Base-by-base conservation (phyloP, 2,797 vertebrate genomes). In the Rhinichthys osculus region DNA sequence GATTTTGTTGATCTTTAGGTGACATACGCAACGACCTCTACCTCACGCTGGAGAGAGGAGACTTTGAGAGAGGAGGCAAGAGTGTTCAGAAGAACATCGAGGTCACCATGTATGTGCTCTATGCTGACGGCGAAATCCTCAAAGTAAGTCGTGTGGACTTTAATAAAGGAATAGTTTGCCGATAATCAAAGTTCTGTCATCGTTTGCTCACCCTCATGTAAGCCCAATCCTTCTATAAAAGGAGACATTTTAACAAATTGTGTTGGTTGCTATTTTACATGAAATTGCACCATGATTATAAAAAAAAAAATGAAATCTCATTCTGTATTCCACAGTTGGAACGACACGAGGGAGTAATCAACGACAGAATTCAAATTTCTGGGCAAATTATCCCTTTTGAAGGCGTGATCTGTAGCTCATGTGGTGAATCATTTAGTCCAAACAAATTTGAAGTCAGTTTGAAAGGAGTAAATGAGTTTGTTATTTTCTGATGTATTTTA, bases 81-180 rank as follows among this genome's bases (percentile, higher is more conserved):
- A 99, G 98, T 1, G 98, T 99, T 81, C 98, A 99, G 94, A 99
- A 99, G 94, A 99, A 99, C 93, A 99, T 99, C 0, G 98, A 99
- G 92, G 96, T 99, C 91, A 99, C 97, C 16, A 96, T 99, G 92
- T 99, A 98, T 11, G 98, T 99, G 69, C 96, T 99, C 74, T 99
- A 99, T 0, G 98, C 98, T 0, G 98, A 99, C 5, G 98, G 98
- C 85, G 98, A 99, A 88, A 97, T 98, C 84, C 94, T 99, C 69
- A 99, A 99, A 95, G 98, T 99, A 94, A 89, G 94, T 50, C 13
- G 42, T 14, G 5, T 17, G 47, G 47, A 3, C 16, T 8, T 64
- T 4, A 19, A 21, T 10, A 17, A 76, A 66, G 5, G 0, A 35
- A 38, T 13, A n/a, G 7, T 9, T 23, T 30, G 14, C 6, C 23